Evolutionary conservation across 2,113 vertebrate species (phyloP).

Genomic region (Suricata suricatta): DNA sequence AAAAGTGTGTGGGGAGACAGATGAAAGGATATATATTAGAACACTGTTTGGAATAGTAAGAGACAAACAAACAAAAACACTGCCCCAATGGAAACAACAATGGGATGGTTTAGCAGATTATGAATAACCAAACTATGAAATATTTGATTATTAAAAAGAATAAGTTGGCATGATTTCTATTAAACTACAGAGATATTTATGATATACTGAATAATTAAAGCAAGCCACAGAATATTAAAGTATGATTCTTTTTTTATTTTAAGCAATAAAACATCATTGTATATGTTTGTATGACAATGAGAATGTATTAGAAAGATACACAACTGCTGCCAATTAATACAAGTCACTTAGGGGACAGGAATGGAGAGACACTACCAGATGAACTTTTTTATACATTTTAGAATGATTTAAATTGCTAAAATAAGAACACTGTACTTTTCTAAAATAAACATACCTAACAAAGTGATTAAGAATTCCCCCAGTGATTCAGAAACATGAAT

Average conservation of each 20-base stretch:
- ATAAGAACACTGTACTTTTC: background rate
- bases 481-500: constrained; percentile 30
- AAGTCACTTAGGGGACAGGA: background rate
- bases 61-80: background rate
- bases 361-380: background rate
- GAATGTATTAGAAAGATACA: background rate
- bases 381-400: background rate
- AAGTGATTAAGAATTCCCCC: background rate
- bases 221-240: background rate
- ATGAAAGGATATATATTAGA: background rate
- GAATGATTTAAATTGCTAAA: background rate
- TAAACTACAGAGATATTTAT: background rate
- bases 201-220: constrained; percentile 20
- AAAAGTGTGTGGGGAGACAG: background rate
- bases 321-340: background rate
- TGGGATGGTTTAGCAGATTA: background rate
- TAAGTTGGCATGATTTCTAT: background rate
- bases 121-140: background rate
- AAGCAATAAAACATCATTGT: background rate
- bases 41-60: background rate
- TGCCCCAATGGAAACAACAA: background rate
- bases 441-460: background rate
- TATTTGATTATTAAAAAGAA: constrained; percentile 9
- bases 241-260: background rate
- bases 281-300: background rate